Base-by-base conservation (phyloP, 2,888 invertebrate species). In the Tachina fera region DNA sequence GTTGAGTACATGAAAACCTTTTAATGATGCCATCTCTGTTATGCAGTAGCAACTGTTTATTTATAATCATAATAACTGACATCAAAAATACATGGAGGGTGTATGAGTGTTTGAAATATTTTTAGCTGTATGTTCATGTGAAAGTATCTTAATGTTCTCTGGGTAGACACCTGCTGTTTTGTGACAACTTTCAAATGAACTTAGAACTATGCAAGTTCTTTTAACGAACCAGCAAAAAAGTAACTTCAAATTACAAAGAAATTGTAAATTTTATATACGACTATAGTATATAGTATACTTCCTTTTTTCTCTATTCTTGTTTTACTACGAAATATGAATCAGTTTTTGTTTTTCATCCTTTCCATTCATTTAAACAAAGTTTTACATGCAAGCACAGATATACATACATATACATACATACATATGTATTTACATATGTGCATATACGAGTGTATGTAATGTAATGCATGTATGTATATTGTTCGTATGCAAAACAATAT, bases 141-240 rank as follows among this genome's bases (percentile, higher is more conserved):
- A 19, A 13, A 11, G 45, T 16, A 53, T 68, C 9, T 41, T 39
- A 8, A 41, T 70, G 47, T 82, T 76, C 60, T 63, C 39, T 78
- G 51, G 67, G 49, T 60, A 83, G 83, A 78, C 81, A 85, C 77
- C 84, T 84, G 84, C 81, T 77, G 81, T 49, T 81, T 67, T 81
- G 60, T 77, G 22, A 81, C 58, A 72, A 61, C 61, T 81, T 77
- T 60, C 41, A 82, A 75, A 81, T 61, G 53, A 75, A 43, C 56
- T 68, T 51, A 67, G 8, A 67, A 68, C 43, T 74, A 31, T 67
- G 19, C n/a, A 67, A 47, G 9, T 63, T 63, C n/a, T 72, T 56
- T 75, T 45, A 41, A n/a, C 16, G 4, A 68, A 58, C 67, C 14
- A 68, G 53, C 51, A 56, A 75, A 49, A 43, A 47, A 63, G 51